Percentiles rank a stretch among this genome's conserved stretches.
Conservation (phyloP, 1,140 invertebrate species). For the Drepana arcuata region DNA sequence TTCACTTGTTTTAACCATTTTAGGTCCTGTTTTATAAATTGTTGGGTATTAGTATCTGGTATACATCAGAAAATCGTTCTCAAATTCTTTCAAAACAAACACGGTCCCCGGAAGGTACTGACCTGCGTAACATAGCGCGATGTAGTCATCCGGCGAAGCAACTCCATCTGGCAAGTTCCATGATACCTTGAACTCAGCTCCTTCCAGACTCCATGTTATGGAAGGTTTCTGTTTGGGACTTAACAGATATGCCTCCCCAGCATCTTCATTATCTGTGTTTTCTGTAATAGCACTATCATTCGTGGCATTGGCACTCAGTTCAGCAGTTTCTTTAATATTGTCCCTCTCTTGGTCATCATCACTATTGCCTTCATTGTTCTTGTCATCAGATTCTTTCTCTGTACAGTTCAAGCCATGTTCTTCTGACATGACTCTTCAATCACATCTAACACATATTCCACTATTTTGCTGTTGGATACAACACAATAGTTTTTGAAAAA, state of each 20-base stretch:
- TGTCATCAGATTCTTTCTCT: slow-evolving; percentile 27
- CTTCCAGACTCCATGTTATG: slow-evolving; percentile 29
- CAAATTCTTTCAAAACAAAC: too few species aligned
- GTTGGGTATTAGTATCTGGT: too few species aligned
- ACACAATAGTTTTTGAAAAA: too few species aligned
- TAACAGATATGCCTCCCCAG: slow-evolving; percentile 21
- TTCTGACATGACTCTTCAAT: slow-evolving; percentile 54
- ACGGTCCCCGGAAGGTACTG: too few species aligned
- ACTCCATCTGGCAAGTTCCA: slow-evolving; percentile 41
- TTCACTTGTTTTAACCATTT: too few species aligned
- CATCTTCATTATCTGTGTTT: slow-evolving; percentile 8
- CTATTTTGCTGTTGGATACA: too few species aligned
- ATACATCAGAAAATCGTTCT: too few species aligned
- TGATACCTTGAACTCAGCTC: slow-evolving; percentile 27
- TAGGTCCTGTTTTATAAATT: too few species aligned
- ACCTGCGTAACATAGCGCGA: slow-evolving; percentile 55
- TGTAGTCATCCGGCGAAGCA: slow-evolving; percentile 39
- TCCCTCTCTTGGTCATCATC: too few species aligned
- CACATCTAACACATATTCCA: too few species aligned
- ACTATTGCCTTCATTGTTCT: slow-evolving; percentile 14
- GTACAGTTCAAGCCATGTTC: slow-evolving; percentile 43
- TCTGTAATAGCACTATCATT: slow-evolving; percentile 29
- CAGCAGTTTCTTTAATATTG: slow-evolving; percentile 15
- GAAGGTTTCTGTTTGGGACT: slow-evolving; percentile 19
- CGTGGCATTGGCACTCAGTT: slow-evolving; percentile 29